These are phyloP conservation scores for Scaptomyza parva DNA, from an alignment of 2,888 invertebrate species.

Conservation along the genomic window DNA sequence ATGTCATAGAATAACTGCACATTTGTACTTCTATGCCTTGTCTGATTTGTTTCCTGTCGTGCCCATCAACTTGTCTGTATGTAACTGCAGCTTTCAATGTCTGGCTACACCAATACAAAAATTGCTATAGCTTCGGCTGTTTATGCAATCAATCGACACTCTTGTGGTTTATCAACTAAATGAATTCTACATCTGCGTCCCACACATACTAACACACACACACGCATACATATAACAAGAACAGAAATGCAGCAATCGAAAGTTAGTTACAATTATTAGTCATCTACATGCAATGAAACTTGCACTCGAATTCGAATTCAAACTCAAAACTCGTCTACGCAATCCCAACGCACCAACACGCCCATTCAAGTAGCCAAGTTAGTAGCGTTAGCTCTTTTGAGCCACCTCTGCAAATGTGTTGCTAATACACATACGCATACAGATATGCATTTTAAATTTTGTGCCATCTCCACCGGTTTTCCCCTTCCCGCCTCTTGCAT, in stretches of 20 bases:
- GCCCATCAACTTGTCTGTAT: constrained; percentile 70
- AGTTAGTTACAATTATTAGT: constrained; percentile 72
- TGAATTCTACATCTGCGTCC: constrained; percentile 74
- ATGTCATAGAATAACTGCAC: not conserved
- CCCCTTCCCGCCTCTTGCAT: constrained; percentile 37
- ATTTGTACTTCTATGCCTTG: constrained; percentile 40
- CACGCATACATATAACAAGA: constrained; percentile 10
- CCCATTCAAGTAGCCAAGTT: constrained; percentile 39
- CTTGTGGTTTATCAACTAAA: constrained; percentile 69
- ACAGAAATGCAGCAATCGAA: constrained; percentile 57
- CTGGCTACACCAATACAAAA: constrained; percentile 29
- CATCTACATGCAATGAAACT: constrained; percentile 72
- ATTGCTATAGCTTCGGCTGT: constrained; percentile 11
- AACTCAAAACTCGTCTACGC: constrained; percentile 10
- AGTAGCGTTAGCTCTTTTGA: constrained; percentile 10
- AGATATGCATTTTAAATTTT: constrained; percentile 53
- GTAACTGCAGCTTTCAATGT: constrained; percentile 56
- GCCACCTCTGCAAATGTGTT: constrained; percentile 46
- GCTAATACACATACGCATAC: constrained; percentile 14
- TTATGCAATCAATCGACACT: constrained; percentile 58
- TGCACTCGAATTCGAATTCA: constrained; percentile 14
- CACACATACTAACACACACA: constrained; percentile 26
- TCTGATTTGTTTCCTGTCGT: constrained; percentile 82
- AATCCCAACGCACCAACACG: constrained; percentile 52
- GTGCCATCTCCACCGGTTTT: constrained; percentile 77